Base-by-base conservation (phyloP, 2,797 vertebrate genomes). In the Ptychadena robeensis region DNA sequence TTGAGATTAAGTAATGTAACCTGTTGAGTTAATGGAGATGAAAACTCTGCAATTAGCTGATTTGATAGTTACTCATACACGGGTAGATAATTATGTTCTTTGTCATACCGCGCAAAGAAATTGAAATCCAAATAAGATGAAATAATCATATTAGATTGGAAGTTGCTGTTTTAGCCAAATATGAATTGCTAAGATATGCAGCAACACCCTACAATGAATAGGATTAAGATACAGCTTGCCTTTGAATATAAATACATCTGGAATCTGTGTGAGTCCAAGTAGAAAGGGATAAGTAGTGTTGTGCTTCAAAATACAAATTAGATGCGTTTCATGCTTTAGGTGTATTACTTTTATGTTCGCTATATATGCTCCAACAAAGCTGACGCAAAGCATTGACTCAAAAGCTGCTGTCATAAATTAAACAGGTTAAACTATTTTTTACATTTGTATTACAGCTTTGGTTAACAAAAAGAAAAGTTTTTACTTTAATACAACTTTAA, bases 11-110 rank as follows among this genome's bases (percentile, higher is more conserved):
- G 28, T 74, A 84, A 80, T 74, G 63, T 66, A 72, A 73, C 82
- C 66, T 32, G 61, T 73, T 65, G 63, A 79, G 69, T 79, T 84
- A 84, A 84, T 80, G 64, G 76, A 74, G 82, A 79, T 84, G 64
- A 69, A 84, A 84, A 79, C 57, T 84, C 82, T 79, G 18, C 61
- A 87, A 87, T 83, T 82, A 86, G 77, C 80, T 80, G 53, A 69
- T 35, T 30, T 38, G 66, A 18, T 85, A 67, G 69, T 59, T 84
- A 80, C 31, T 71, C 37, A 31, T 80, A 34, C 2, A 66, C 78
- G 83, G 74, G 83, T 14, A 70, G 44, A 73, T 81, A 32, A 85
- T 4, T 3, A 44, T 70, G 71, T 48, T 86, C 86, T 79, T 81
- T 86, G 82, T 84, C 82, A 80, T 74, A 84, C 82, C 18, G 82